These are phyloP conservation scores for Drosophila picticornis DNA, from an alignment of 2,888 invertebrate genomes.

Conservation along the genomic window DNA sequence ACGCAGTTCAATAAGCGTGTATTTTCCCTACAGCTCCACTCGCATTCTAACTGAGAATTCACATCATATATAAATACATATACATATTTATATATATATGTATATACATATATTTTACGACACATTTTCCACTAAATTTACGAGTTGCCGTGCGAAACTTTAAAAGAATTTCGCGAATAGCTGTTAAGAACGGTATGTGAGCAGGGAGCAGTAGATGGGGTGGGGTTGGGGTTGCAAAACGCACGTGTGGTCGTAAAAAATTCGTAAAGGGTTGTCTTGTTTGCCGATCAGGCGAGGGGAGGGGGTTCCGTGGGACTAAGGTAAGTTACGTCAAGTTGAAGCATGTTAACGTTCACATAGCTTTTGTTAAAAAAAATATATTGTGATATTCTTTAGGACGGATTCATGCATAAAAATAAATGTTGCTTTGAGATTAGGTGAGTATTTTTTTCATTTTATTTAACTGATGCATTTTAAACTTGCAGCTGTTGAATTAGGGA, in stretches of 20 bases:
- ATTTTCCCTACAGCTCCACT: background rate
- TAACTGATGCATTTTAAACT: background rate
- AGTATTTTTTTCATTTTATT: background rate
- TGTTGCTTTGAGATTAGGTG: constrained; percentile 1
- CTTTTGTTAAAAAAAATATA: constrained; percentile 14
- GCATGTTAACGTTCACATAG: constrained; percentile 30
- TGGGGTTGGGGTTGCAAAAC: constrained; percentile 24
- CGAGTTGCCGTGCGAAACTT: constrained; percentile 62
- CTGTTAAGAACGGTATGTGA: constrained; percentile 9
- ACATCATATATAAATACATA: background rate
- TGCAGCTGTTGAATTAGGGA: background rate
- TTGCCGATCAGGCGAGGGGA: background rate
- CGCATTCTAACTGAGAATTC: constrained; percentile 1
- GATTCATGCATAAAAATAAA: background rate
- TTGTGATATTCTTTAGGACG: constrained; percentile 6
- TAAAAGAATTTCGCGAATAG: constrained; percentile 57
- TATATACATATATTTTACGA: constrained; percentile 56
- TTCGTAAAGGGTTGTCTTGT: constrained; percentile 52
- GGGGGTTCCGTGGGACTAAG: background rate
- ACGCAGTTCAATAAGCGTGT: constrained; percentile 45
- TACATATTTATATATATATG: constrained; percentile 18
- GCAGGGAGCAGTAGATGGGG: background rate
- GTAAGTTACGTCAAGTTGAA: constrained; percentile 22
- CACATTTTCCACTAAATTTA: constrained; percentile 64
- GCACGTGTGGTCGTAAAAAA: constrained; percentile 65